These are phyloP conservation scores for Pseudonaja textilis DNA, from an alignment of 2,113 vertebrate genomes.

Conservation along the genomic window DNA sequence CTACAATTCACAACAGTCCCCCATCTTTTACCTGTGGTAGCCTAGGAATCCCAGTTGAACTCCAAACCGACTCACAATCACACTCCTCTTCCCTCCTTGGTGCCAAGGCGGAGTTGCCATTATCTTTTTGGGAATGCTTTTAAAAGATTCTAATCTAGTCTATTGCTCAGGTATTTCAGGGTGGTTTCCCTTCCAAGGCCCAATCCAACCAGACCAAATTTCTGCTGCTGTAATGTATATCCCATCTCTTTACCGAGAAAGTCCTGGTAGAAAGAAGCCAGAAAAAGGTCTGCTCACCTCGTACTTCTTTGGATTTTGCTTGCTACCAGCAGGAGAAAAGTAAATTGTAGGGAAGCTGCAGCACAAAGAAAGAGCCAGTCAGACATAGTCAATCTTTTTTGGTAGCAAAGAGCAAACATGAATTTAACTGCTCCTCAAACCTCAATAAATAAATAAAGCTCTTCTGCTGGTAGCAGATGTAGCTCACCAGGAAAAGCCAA, in stretches of 20 bases:
- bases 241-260: background rate
- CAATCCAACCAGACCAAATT: background rate
- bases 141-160: background rate
- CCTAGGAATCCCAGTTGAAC: background rate
- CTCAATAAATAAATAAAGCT: background rate
- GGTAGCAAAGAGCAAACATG: background rate
- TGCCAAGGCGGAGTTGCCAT: background rate
- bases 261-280: background rate
- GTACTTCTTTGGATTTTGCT: conserved; percentile 94
- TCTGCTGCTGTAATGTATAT: background rate
- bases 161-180: background rate
- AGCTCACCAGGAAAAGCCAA: background rate
- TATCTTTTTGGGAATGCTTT: background rate
- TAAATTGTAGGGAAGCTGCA: conserved; percentile 93
- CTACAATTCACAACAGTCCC: background rate
- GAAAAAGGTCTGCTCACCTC: conserved; percentile 74
- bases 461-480: background rate
- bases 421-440: background rate
- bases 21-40: background rate
- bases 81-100: background rate
- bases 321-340: conserved; percentile 90
- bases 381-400: fast-evolving
- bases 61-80: background rate
- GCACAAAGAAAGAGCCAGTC: conserved; percentile 20
- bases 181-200: background rate